Base-by-base conservation (phyloP, 2,797 vertebrate species). In the Gallinago solitaria region DNA sequence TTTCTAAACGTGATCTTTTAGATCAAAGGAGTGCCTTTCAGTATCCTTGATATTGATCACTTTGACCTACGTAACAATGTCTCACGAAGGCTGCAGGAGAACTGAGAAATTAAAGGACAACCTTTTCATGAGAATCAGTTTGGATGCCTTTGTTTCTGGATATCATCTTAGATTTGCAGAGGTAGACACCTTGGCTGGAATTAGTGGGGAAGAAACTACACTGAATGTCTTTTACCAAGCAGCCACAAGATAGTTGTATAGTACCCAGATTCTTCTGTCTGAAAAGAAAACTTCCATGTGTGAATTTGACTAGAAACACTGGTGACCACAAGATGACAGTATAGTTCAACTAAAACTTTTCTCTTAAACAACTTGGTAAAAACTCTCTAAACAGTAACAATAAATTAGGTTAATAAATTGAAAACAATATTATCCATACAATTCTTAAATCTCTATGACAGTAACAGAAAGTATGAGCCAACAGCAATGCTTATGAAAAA, bases 261-360 rank as follows among this genome's bases (percentile, higher is more conserved):
- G 32, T 51, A 45, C 37, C 19, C 23, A 56, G 13, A 32, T 73
- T 43, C 27, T 63, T 56, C 17, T 9, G n/a, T 63, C 64, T 70
- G 53, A 47, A 74, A 73, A 59, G 35, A 70, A n/a, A 71, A 45
- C 30, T 24, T 71, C 5, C 2, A 0, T 41, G 4, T 71, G 20
- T 37, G 21, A 33, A 20, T 79, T 79, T 45, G 35, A 74, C 20
- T 39, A 80, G 54, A 54, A 70, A 48, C 71, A 16, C 1, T 23
- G n/a, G 3, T 59, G 39, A 87, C 95, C 95, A 92, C 94, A 91
- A 96, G 96, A 67, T 96, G 97, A 25, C 96, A 95, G 89, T 84
- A 60, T 86, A 92, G 87, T 65, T 94, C 84, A 92, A 68, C 60
- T 75, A 67, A 94, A 92, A 45, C 7, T 35, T 70, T 61, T 50